Percentiles rank a stretch among this genome's conserved stretches.
phyloP scores from a whole-genome alignment of 2,888 invertebrate species.

The Acleris laterana region DNA sequence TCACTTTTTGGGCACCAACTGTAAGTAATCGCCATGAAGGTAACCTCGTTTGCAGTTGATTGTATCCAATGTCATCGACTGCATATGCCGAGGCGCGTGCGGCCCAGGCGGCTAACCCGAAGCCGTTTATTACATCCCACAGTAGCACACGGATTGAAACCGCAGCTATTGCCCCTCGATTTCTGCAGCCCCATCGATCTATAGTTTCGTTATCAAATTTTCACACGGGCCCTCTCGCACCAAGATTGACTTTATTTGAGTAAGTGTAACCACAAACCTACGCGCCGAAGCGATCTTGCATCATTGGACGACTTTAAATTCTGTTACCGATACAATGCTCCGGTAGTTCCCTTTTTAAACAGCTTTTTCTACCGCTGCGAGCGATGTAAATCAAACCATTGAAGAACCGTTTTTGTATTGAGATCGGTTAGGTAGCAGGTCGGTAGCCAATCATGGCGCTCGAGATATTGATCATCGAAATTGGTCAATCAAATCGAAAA shows the following conservation, averaged over 20 bases:
- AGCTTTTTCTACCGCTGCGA: slow-evolving; percentile 50
- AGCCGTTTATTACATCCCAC: slow-evolving; percentile 78
- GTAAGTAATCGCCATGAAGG: slow-evolving; percentile 9
- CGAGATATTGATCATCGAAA: slow-evolving; percentile 81
- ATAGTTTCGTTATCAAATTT: slow-evolving; percentile 84
- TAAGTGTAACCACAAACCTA: slow-evolving; percentile 78
- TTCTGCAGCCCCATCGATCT: slow-evolving; percentile 80
- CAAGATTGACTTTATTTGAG: slow-evolving; percentile 84
- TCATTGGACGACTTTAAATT: slow-evolving; percentile 51
- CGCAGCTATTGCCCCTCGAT: slow-evolving; percentile 74
- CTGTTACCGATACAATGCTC: slow-evolving; percentile 57
- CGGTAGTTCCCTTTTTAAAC: slow-evolving; percentile 51
- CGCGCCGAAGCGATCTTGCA: slow-evolving; percentile 53
- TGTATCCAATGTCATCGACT: slow-evolving; percentile 28
- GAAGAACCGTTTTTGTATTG: slow-evolving; percentile 55
- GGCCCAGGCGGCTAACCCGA: slow-evolving; percentile 65
- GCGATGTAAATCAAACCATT: slow-evolving; percentile 68
- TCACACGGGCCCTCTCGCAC: slow-evolving; percentile 76
- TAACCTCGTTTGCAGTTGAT: slow-evolving; percentile 34
- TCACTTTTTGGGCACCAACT: neutral
- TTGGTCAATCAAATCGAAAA: slow-evolving; percentile 83
- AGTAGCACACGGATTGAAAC: slow-evolving; percentile 79
- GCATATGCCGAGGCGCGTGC: slow-evolving; percentile 38
- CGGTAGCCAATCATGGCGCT: slow-evolving; percentile 80
- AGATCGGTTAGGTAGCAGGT: slow-evolving; percentile 54